Evolutionary conservation across 2,888 invertebrate species (phyloP), one percentile per base, ranked within the genome.

Genomic region (Macaria notata): DNA sequence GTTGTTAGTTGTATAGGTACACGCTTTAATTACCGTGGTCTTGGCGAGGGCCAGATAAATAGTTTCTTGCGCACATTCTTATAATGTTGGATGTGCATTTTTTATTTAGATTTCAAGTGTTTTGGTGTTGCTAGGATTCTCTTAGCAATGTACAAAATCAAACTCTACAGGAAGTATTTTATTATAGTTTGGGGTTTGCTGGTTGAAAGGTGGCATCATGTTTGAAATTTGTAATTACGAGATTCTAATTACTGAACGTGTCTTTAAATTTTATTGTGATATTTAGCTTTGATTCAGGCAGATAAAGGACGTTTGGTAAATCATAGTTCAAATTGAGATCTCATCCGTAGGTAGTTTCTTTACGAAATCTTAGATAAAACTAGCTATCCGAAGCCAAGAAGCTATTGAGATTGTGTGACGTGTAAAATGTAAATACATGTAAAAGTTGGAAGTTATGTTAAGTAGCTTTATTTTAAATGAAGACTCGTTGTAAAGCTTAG

Each of bases 311-410:
- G 84, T 85, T 87, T 80, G 79, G 76, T 84, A 77, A 81, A 84
- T 76, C 78, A 84, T 84, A 89, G 90, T 90, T 90, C 88, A 90
- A 90, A 88, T 84, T 84, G 78, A 88, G 91, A 91, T 91, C 91
- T 91, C 91, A 91, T 82, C 82, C 75, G 80, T 89, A 88, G 83
- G 79, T 87, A 87, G 84, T 86, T 84, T 84, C 78, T 82, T 80
- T 83, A 87, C 79, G 75, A 85, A 86, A 82, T 79, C 78, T 86
- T 84, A 88, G 83, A 79, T 85, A 85, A 81, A 79, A 81, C 75
- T 85, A 84, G 83, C 84, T 84, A 85, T 82, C 81, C 76, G 83
- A 88, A 88, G 89, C 88, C 88, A 86, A 88, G 88, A 89, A 78
- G 89, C 88, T 89, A 88, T 81, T 76, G 73, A 80, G 69, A 79